phyloP scores from a whole-genome alignment of 2,113 vertebrate species.

The Pyxicephalus adspersus region DNA sequence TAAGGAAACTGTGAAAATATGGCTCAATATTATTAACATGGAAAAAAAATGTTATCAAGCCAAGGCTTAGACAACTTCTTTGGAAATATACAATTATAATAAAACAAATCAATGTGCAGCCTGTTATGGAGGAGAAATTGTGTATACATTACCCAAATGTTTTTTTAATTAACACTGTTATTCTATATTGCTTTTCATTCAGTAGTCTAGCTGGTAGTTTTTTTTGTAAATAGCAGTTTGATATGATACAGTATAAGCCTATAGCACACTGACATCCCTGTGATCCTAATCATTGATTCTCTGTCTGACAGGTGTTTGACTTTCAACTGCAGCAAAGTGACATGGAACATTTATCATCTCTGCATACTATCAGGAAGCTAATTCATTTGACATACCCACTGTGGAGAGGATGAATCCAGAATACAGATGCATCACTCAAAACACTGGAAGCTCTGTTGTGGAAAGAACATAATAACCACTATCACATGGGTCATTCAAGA shows the following conservation, averaged over 20 bases:
- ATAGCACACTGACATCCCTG: neutral
- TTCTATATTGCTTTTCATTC: too few relatives aligned
- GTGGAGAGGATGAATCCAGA: constrained; percentile 59
- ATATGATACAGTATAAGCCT: neutral
- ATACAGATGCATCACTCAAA: neutral
- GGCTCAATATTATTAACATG: too few relatives aligned
- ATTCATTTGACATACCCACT: constrained; percentile 58
- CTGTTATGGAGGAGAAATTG: too few relatives aligned
- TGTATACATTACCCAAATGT: too few relatives aligned
- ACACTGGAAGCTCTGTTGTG: neutral
- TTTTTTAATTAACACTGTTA: too few relatives aligned
- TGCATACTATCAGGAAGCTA: constrained; percentile 58
- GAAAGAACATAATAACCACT: neutral
- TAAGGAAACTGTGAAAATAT: too few relatives aligned
- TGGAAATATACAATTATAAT: too few relatives aligned
- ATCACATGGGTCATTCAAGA: neutral
- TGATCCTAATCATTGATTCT: neutral
- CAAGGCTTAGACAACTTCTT: too few relatives aligned
- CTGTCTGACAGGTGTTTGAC: constrained; percentile 60
- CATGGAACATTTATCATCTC: constrained; percentile 37
- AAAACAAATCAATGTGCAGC: too few relatives aligned
- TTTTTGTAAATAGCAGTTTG: too few relatives aligned
- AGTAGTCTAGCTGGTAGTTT: too few relatives aligned
- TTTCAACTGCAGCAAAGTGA: constrained; percentile 60
- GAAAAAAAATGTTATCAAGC: too few relatives aligned